These are phyloP conservation scores for Metopolophium dirhodum DNA, from an alignment of 1,140 invertebrate species.

Conservation along the genomic window DNA sequence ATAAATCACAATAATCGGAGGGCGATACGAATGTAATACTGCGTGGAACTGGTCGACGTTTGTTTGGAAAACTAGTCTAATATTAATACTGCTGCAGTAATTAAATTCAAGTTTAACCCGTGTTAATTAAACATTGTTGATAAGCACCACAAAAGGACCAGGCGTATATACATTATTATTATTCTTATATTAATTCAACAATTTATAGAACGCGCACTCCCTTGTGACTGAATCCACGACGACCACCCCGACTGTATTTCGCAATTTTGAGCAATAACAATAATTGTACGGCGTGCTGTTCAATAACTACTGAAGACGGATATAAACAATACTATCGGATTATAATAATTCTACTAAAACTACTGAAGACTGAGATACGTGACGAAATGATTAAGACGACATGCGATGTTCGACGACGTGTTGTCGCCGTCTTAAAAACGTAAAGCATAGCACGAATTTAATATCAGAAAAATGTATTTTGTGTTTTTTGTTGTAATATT, in stretches of 20 bases:
- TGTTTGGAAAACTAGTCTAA: neutral
- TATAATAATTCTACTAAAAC: no score
- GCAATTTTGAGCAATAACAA: neutral
- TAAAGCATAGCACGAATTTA: neutral
- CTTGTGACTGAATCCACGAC: neutral
- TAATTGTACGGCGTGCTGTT: neutral
- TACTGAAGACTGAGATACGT: neutral
- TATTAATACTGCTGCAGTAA: neutral
- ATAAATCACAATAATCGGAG: no score
- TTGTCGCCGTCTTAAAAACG: neutral
- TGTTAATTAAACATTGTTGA: neutral
- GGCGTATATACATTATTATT: neutral
- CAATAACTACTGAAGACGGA: no score
- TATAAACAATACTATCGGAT: no score
- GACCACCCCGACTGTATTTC: accelerated
- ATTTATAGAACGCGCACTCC: neutral
- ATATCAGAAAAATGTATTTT: neutral
- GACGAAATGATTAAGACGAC: neutral
- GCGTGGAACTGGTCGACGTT: neutral
- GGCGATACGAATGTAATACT: neutral
- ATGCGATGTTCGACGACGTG: neutral
- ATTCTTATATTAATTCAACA: neutral
- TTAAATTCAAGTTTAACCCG: neutral
- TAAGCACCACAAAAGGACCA: neutral
- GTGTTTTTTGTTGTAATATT: neutral